Percentiles rank a stretch among this genome's conserved stretches.
These are phyloP conservation scores for Metridium senile DNA, from an alignment of 92 coral and sea anemone species.

Conservation along the genomic window DNA sequence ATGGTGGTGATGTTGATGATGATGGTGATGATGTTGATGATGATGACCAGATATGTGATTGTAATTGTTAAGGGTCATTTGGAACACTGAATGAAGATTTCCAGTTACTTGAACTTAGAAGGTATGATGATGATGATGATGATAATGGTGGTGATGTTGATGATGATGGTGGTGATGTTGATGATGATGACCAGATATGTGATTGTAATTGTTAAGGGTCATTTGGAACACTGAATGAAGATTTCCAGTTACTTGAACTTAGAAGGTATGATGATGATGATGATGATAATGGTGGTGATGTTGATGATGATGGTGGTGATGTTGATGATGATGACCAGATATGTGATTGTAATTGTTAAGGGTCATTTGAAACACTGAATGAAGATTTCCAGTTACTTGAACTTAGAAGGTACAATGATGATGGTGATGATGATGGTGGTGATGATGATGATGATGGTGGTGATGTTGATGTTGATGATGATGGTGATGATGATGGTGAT, in stretches of 20 bases:
- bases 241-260: constrained; percentile 14
- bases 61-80: constrained; percentile 57
- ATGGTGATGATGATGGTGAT: neutral
- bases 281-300: constrained; percentile 7
- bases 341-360: constrained; percentile 68
- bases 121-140: constrained; percentile 70
- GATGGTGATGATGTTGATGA: constrained; percentile 44
- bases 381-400: constrained; percentile 17
- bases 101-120: constrained; percentile 18
- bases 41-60: constrained; percentile 48
- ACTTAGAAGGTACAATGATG: constrained; percentile 27
- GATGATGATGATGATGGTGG: constrained; percentile 1
- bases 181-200: constrained; percentile 48
- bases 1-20: constrained; percentile 70
- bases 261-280: neutral
- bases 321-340: constrained; percentile 37
- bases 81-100: constrained; percentile 24
- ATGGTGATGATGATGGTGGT: constrained; percentile 42
- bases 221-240: constrained; percentile 24
- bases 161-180: constrained; percentile 38
- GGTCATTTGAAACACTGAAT: constrained; percentile 21
- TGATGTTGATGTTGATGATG: neutral
- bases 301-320: constrained; percentile 17
- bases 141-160: constrained; percentile 69
- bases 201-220: constrained; percentile 62